Conservation (phyloP, 2,797 vertebrate species). For the Rhyacichthys aspro region DNA sequence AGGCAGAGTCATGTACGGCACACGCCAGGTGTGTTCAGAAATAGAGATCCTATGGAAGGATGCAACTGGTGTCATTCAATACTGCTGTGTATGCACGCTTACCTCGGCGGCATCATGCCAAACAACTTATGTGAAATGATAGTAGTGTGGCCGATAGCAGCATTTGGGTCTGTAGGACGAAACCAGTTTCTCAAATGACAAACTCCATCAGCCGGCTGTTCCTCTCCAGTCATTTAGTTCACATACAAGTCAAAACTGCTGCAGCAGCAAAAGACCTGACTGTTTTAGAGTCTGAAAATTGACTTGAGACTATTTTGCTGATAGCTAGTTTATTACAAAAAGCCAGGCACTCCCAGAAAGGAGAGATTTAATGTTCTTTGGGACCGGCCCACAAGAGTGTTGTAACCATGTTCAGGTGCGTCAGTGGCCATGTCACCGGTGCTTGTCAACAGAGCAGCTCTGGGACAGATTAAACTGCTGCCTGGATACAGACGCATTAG, state of each 20-base stretch:
- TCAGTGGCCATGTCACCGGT: conserved; percentile 56
- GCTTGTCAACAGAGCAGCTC: conserved; percentile 50
- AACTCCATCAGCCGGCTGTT: conserved; percentile 52
- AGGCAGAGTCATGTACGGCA: conserved; percentile 56
- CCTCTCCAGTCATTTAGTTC: conserved; percentile 16
- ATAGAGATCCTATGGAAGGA: conserved; percentile 49
- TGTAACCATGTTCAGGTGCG: conserved; percentile 70
- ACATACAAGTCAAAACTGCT: neutral
- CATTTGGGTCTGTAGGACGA: conserved; percentile 26
- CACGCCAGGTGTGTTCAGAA: conserved; percentile 73
- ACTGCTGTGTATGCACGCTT: conserved; percentile 23
- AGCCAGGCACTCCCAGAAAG: conserved; percentile 7
- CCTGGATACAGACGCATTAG: conserved; percentile 72
- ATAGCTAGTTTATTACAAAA: conserved; percentile 34
- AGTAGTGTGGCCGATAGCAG: conserved; percentile 5
- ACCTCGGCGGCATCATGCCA: conserved; percentile 52
- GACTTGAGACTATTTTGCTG: conserved; percentile 17
- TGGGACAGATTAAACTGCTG: conserved; percentile 70
- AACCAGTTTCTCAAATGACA: conserved; percentile 58
- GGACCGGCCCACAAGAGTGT: conserved; percentile 39
- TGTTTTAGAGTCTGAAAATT: too few species aligned
- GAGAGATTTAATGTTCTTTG: conserved; percentile 10
- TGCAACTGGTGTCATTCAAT: conserved; percentile 46
- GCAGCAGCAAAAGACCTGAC: too few species aligned
- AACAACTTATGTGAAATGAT: conserved; percentile 39